Base-by-base conservation (phyloP, 2,113 vertebrate species). In the Rhegmatorhina hoffmannsi region DNA sequence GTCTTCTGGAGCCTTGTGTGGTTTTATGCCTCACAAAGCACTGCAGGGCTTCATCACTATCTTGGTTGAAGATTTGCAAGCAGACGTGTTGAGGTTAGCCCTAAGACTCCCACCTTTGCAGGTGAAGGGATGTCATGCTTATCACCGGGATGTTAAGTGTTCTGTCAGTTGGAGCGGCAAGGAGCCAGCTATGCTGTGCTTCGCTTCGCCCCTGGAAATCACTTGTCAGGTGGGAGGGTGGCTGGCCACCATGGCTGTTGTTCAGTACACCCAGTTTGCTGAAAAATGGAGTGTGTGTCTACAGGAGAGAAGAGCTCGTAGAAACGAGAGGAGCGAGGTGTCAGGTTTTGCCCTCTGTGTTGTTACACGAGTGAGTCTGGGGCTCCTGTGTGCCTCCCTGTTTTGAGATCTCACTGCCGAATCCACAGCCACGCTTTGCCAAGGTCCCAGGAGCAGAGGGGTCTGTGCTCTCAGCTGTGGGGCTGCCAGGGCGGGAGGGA, bases 161-260 rank as follows among this genome's bases (percentile, higher is more conserved):
- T 50, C 24, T 34, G 52, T 4, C 12, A 14, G 38, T 3, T 40
- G n/a, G 44, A 79, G 52, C 4, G 0, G 43, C 34, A 11, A 43
- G 59, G 59, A 88, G 17, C 20, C 17, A 23, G 40, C 13, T 14
- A 15, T 43, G 50, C 17, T 53, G 8, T 19, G 59, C 31, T 28
- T 74, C 3, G 0, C 7, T 66, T 47, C 3, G 10, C 11, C 13
- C 17, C 14, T 58, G 21, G 50, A 49, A 59, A 44, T n/a, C 6
- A 0, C n/a, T 28, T 10, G 7, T 19, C n/a, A n/a, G 28, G 24
- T 1, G 15, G 44, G 19, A 80, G 14, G 56, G 40, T 12, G 18
- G 2, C 15, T 3, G 44, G 43, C 17, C 18, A 1, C 17, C 0
- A 0, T 1, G 38, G 7, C 36, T 25, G 14, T 2, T 38, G 38